Evolutionary conservation across 2,797 vertebrate species (phyloP), one percentile per base, ranked within the genome.

Genomic region (Pangasius macronema): DNA sequence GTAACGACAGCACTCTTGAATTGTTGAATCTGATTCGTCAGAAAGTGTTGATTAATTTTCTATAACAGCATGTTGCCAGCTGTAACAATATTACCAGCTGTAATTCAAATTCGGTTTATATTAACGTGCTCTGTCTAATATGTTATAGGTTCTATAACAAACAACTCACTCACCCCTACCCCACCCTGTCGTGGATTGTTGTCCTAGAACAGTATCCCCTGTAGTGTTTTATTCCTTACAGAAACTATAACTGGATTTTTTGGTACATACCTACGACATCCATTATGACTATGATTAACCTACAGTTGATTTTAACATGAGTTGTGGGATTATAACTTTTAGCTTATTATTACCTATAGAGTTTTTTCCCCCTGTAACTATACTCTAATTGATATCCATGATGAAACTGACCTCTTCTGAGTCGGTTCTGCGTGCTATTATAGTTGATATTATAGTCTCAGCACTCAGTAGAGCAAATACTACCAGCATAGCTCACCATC

Each of bases 91-190:
- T 77, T 30, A 7, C n/a, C 13, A 30, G 73, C 30, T 36, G 51
- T 55, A 79, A 59, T 59, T 80, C 33, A 36, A 80, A 27, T 36
- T 79, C 22, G 76, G 76, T 55, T 79, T 57, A 79, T 55, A 80
- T 39, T 24, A 81, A 61, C 18, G 20, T 22, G 20, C 20, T 4
- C 2, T 55, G 22, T 39, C 33, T 16, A 42, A 61, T 80, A 39
- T 39, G 10, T 57, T n/a, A 22, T 9, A 79, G 55, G 16, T 80
- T 79, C 51, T 33, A 57, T 36, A 46, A 8, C 77, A 27, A 61
- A 81, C 20, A 36, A 33, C 9, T 59, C 33, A 16, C 16, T 80
- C 0, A 13, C 33, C 33, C 39, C 77, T 20, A 63, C 30, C n/a
- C 24, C 27, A 51, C 27, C 24, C 46, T 59, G 20, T 24, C 6